Conservation (phyloP, 2,113 vertebrate genomes). For the Entelurus aequoreus region DNA sequence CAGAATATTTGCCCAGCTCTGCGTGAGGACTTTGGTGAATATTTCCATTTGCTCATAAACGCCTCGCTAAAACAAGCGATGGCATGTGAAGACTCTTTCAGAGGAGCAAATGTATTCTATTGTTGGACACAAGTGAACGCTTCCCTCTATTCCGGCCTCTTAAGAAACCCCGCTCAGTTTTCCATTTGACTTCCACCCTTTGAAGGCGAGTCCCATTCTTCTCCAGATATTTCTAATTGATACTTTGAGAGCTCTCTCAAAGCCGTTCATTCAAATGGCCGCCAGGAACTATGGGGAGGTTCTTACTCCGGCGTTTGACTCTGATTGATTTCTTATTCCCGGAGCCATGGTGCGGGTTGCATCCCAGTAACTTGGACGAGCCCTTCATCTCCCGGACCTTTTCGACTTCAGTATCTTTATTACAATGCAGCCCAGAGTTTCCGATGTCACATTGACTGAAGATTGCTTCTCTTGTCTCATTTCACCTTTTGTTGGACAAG, state of each 20-base stretch:
- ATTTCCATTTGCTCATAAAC: background rate
- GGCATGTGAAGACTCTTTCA: background rate
- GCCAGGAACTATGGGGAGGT: background rate
- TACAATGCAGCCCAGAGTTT: constrained; percentile 92
- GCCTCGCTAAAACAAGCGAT: background rate
- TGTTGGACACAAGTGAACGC: constrained; percentile 46
- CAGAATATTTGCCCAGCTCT: too few relatives aligned
- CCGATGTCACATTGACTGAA: constrained; percentile 96
- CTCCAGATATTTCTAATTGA: constrained; percentile 10
- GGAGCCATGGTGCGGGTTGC: too few relatives aligned
- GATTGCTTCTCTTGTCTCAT: constrained; percentile 95
- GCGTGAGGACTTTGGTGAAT: background rate
- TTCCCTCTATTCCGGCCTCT: constrained; percentile 43
- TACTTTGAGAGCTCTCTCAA: constrained; percentile 18
- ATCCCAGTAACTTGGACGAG: too few relatives aligned
- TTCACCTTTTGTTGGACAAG: constrained; percentile 94
- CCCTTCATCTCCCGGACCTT: constrained; percentile 34
- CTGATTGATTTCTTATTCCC: too few relatives aligned
- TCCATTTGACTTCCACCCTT: constrained; percentile 33
- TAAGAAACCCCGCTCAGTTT: constrained; percentile 38
- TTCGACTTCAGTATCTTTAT: constrained; percentile 92
- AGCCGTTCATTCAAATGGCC: constrained; percentile 15
- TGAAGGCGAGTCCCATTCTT: constrained; percentile 25
- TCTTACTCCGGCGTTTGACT: too few relatives aligned
- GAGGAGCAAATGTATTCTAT: constrained; percentile 14